phyloP scores from a whole-genome alignment of 2,797 vertebrate species.

The Lycodopsis pacificus region DNA sequence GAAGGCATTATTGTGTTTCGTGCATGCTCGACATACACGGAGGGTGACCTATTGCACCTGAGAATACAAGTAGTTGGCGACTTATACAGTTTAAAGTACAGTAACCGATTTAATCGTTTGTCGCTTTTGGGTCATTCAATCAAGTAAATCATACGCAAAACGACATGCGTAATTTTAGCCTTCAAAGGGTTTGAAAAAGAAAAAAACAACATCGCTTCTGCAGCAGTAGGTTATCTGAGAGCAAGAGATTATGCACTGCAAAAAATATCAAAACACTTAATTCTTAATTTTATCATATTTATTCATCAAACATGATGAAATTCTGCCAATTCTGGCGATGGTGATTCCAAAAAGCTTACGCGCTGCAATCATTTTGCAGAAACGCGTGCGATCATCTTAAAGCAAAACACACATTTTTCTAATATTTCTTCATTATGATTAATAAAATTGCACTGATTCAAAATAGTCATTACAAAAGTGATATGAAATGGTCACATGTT shows the following conservation, averaged over 20 bases:
- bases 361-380: background rate
- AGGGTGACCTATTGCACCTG: constrained; percentile 17
- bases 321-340: background rate
- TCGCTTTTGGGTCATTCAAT: background rate
- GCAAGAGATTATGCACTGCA: constrained; percentile 42
- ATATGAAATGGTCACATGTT: background rate
- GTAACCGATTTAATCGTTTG: constrained; percentile 12
- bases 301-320: constrained; percentile 16
- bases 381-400: background rate
- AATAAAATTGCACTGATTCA: background rate
- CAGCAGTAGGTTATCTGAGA: constrained; percentile 5
- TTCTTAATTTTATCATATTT: background rate
- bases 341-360: background rate
- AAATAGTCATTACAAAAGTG: background rate
- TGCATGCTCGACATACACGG: background rate
- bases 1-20: background rate
- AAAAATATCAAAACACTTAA: constrained; percentile 31
- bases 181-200: background rate
- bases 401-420: background rate
- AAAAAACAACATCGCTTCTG: constrained; percentile 3
- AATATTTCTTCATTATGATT: background rate
- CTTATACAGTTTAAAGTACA: constrained; percentile 2
- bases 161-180: background rate
- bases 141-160: background rate
- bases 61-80: constrained; percentile 1